Conservation (phyloP, 2,113 vertebrate genomes). For the Dipodomys stephensi region DNA sequence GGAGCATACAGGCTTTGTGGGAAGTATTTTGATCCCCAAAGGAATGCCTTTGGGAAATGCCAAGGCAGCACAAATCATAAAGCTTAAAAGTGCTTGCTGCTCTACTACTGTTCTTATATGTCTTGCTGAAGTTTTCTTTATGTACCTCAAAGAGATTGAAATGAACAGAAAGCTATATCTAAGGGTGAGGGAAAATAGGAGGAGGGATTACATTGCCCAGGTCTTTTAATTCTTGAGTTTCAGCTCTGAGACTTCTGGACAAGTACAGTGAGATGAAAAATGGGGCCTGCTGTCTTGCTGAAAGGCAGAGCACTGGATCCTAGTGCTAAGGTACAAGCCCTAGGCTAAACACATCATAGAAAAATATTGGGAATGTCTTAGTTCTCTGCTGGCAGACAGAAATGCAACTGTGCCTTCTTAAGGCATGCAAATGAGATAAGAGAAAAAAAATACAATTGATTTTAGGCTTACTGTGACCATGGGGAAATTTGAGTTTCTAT, state of each 20-base stretch:
- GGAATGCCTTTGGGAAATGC: slow-evolving; percentile 74
- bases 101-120: neutral
- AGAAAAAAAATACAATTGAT: neutral
- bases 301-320: neutral
- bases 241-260: slow-evolving; percentile 11
- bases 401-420: neutral
- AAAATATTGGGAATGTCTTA: slow-evolving; percentile 10
- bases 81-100: slow-evolving; percentile 37
- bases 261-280: slow-evolving; percentile 54
- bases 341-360: neutral
- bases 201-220: slow-evolving; percentile 3
- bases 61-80: slow-evolving; percentile 45
- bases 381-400: neutral
- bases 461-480: neutral
- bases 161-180: slow-evolving; percentile 54
- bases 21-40: slow-evolving; percentile 81
- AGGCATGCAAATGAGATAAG: neutral
- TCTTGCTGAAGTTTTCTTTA: slow-evolving; percentile 68
- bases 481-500: neutral
- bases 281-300: neutral
- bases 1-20: slow-evolving; percentile 52
- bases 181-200: slow-evolving; percentile 7
- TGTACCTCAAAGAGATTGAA: slow-evolving; percentile 62
- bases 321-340: slow-evolving; percentile 10
- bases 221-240: slow-evolving; percentile 41